Conservation (phyloP, 2,888 invertebrate species). For the Hemithea aestivaria region DNA sequence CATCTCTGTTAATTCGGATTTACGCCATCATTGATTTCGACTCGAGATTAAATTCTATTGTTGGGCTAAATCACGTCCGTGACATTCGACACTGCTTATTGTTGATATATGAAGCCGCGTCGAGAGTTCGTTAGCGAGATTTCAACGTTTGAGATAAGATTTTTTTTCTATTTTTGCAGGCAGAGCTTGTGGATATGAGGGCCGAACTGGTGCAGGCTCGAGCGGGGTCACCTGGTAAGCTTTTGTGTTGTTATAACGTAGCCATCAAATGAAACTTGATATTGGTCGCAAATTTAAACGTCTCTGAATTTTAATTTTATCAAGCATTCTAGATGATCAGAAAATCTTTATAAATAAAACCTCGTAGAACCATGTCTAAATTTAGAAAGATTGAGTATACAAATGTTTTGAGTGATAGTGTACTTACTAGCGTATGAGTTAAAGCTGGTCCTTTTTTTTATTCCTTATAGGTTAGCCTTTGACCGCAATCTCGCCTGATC, state of each 20-base stretch:
- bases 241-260: constrained; percentile 7
- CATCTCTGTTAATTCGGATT: constrained; percentile 54
- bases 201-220: constrained; percentile 85
- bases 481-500: too few relatives aligned
- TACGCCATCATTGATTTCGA: constrained; percentile 53
- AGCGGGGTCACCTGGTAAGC: constrained; percentile 68
- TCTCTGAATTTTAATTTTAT: too few relatives aligned
- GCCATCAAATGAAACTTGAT: constrained; percentile 6
- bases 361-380: too few relatives aligned
- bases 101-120: constrained; percentile 49
- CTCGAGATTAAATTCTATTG: constrained; percentile 58
- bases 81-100: constrained; percentile 54
- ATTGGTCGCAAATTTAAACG: background rate
- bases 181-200: constrained; percentile 87
- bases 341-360: too few relatives aligned
- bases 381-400: too few relatives aligned
- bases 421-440: too few relatives aligned
- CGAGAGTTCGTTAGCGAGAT: constrained; percentile 36
- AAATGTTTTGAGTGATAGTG: too few relatives aligned
- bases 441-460: too few relatives aligned
- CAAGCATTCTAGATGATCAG: too few relatives aligned
- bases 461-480: too few relatives aligned
- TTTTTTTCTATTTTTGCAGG: constrained; percentile 74
- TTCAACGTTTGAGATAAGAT: constrained; percentile 30
- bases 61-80: constrained; percentile 45